A percentile compares a stretch with the other conserved stretches of the same genome.
These are phyloP conservation scores for Lycaon pictus DNA, from an alignment of 2,113 vertebrate genomes.

Conservation along the genomic window DNA sequence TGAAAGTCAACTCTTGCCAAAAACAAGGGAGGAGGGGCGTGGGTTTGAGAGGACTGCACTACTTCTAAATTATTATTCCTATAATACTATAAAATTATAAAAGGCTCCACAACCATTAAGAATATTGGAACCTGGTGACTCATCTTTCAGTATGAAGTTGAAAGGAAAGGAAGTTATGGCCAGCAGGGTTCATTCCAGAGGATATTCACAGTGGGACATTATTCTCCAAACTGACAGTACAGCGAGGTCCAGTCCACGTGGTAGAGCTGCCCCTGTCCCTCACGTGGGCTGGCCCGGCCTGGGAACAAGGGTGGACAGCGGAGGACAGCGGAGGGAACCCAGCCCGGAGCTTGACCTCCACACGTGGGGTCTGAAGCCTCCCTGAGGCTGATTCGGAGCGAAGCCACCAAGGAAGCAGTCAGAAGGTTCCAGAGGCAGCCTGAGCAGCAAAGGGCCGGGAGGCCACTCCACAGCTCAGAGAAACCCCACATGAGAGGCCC, in stretches of 20 bases:
- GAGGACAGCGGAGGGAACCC: not conserved
- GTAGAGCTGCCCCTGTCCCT: constrained; percentile 24
- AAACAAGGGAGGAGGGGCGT: not conserved
- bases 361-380: not conserved
- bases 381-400: not conserved
- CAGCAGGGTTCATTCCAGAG: constrained; percentile 80
- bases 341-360: not conserved
- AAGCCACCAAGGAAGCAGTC: not conserved
- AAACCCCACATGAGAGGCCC: not conserved
- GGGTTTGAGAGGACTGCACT: constrained; percentile 42
- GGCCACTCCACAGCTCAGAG: not conserved
- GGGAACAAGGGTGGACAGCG: not conserved
- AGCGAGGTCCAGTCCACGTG: not conserved
- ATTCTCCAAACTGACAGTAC: not conserved
- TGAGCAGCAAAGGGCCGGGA: not conserved
- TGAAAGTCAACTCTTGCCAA: constrained; percentile 58
- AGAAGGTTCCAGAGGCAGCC: not conserved
- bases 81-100: constrained; percentile 36
- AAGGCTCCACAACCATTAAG: constrained; percentile 12
- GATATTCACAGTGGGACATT: constrained; percentile 68
- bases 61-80: constrained; percentile 56
- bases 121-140: constrained; percentile 52
- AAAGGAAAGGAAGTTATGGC: constrained; percentile 81
- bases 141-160: constrained; percentile 44
- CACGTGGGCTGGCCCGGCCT: constrained; percentile 35